These are phyloP conservation scores for Phlogophora meticulosa DNA, from an alignment of 2,888 invertebrate species.

Conservation along the genomic window DNA sequence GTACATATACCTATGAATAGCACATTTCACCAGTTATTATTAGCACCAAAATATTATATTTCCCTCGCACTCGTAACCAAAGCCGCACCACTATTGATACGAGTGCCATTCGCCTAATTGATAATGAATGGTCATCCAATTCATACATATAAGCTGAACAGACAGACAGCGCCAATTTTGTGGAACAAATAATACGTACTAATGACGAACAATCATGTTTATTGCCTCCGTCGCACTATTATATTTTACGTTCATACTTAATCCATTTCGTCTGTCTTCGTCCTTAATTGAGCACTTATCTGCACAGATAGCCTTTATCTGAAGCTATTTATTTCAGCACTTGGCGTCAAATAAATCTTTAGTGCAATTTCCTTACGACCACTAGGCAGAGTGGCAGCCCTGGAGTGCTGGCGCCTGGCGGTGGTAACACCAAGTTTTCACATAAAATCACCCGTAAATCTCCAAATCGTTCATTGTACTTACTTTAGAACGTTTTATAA, in stretches of 20 bases:
- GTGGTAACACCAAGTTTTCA: slow-evolving; percentile 52
- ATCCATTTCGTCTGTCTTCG: slow-evolving; percentile 40
- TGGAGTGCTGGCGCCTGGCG: neutral
- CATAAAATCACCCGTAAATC: slow-evolving; percentile 60
- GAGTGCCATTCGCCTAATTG: slow-evolving; percentile 1
- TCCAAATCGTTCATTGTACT: slow-evolving; percentile 42
- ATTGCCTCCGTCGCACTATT: slow-evolving; percentile 17
- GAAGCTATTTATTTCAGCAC: slow-evolving; percentile 58
- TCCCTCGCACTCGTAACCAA: neutral
- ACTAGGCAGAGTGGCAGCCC: no score
- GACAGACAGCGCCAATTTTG: slow-evolving; percentile 2
- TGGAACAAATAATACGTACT: slow-evolving; percentile 2
- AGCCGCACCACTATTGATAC: neutral
- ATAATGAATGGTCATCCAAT: slow-evolving; percentile 28
- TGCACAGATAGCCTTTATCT: slow-evolving; percentile 47
- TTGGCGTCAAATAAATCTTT: slow-evolving; percentile 57
- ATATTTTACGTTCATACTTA: slow-evolving; percentile 52
- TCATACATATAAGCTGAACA: neutral
- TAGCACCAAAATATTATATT: slow-evolving; percentile 3
- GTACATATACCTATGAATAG: no score
- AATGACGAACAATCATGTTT: slow-evolving; percentile 31
- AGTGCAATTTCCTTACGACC: slow-evolving; percentile 52
- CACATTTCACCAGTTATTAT: neutral
- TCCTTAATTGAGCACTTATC: slow-evolving; percentile 56
- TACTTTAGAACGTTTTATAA: slow-evolving; percentile 39